A percentile compares a stretch with the other conserved stretches of the same genome.
Evolutionary conservation across 2,888 invertebrate genomes (phyloP).

Genomic region (Spisula subtruncata): DNA sequence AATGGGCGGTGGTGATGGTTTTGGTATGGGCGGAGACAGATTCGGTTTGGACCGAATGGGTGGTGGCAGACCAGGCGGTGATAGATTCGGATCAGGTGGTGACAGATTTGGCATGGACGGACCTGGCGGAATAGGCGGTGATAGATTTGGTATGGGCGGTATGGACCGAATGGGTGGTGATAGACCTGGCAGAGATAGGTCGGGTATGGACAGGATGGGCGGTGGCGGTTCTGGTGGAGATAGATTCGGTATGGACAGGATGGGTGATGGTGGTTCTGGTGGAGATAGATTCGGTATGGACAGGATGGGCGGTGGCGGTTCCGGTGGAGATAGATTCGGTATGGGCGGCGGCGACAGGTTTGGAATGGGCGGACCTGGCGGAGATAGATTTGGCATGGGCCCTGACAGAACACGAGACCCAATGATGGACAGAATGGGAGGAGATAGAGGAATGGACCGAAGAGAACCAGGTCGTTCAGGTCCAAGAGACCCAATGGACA

Average conservation of each 20-base stretch:
- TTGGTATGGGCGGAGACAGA: not conserved
- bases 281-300: slow-evolving; percentile 9
- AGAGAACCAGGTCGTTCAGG: not conserved
- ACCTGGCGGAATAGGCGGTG: not conserved
- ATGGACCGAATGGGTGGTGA: slow-evolving; percentile 19
- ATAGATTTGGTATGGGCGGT: slow-evolving; percentile 22
- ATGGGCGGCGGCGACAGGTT: slow-evolving; percentile 44
- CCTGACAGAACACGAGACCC: not conserved
- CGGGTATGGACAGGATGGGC: not conserved
- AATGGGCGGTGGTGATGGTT: not conserved
- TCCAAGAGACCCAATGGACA: not conserved
- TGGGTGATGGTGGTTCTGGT: slow-evolving; percentile 2
- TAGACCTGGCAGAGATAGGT: slow-evolving; percentile 28
- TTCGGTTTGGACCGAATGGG: slow-evolving; percentile 3
- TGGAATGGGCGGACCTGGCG: not conserved
- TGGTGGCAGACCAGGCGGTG: not conserved
- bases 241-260: not conserved
- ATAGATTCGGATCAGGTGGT: not conserved
- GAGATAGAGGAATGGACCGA: slow-evolving; percentile 16
- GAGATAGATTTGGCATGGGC: not conserved
- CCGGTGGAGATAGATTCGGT: slow-evolving; percentile 36
- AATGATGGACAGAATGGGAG: slow-evolving; percentile 9
- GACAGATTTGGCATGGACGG: too few species aligned
- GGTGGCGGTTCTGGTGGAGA: slow-evolving; percentile 18
- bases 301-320: not conserved